Base-by-base conservation (phyloP, 2,888 invertebrate species). In the Caenorhabditis parvicauda region DNA sequence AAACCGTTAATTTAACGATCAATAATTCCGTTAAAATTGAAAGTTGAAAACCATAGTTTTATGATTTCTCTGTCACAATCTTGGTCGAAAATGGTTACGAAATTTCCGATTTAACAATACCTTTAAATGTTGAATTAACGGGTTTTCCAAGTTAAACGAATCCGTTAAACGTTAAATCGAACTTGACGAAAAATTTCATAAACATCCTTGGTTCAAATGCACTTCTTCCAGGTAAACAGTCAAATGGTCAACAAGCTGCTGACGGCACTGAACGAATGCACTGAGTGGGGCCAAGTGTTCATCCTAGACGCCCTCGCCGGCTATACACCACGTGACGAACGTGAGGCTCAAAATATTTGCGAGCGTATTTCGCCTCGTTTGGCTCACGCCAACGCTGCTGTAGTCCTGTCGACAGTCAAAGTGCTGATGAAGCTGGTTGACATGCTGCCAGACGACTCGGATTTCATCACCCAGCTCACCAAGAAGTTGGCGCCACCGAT, bases 381-480 rank as follows among this genome's bases (percentile, higher is more conserved):
- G 60, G 96, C 98, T 4, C 98, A 98, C 84, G 98, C 98, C 2
- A 98, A 98, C 84, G 96, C 98, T 2, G 98, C 98, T 6, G 98
- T 98, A 24, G 98, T 98, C 0, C 86, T 98, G 0, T 95, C 95
- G 22, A 95, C 98, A 49, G 95, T 98, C 29, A 98, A 96, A 87
- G 84, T 91, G 64, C 85, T 98, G 43, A 96, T 98, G 93, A 96
- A 96, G 83, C 87, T 96, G 74, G 90, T 98, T 88, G 96, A 98
- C 85, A 92, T 96, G 89, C 86, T 99, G 60, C 88, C 92, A 3
- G 88, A 88, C 2, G 92, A 92, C 81, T 88, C 90, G 1, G 98
- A 99, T 82, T 92, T 95, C 80, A 92, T 96, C 64, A 87, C 88
- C 41, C 91, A 91, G 4, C 85, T 98, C 54, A 91, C 92, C 28